These are phyloP conservation scores for Trissolcus brochymenae DNA, from an alignment of 2,888 invertebrate species.

Conservation along the genomic window DNA sequence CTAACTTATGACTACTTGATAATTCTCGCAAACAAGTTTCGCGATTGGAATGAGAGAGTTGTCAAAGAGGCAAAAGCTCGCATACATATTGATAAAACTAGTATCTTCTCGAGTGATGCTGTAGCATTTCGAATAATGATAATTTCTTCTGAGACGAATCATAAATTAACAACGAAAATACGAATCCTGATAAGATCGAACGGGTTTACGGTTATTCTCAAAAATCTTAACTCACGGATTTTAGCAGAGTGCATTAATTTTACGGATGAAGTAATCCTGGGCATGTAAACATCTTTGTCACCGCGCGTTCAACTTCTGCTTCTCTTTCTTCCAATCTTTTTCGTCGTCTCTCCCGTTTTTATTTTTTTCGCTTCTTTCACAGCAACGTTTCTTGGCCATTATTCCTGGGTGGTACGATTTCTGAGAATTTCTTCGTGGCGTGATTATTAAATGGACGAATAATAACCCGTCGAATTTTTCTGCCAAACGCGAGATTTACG, in stretches of 20 bases:
- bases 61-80: constrained; percentile 25
- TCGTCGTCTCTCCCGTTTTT: too few species aligned
- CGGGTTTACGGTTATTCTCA: constrained; percentile 24
- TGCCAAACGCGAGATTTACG: background rate
- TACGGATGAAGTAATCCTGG: constrained; percentile 40
- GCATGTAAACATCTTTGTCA: constrained; percentile 51
- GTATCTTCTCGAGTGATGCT: constrained; percentile 35
- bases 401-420: constrained; percentile 48
- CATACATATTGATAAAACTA: constrained; percentile 29
- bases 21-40: constrained; percentile 47
- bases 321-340: constrained; percentile 20
- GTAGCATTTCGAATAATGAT: constrained; percentile 46
- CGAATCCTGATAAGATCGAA: constrained; percentile 38
- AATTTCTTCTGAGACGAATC: constrained; percentile 43
- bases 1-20: constrained; percentile 31
- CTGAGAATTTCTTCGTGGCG: constrained; percentile 35
- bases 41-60: constrained; percentile 30
- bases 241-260: constrained; percentile 40
- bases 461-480: constrained; percentile 21
- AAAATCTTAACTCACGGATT: constrained; percentile 31
- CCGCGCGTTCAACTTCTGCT: constrained; percentile 13
- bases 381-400: constrained; percentile 23
- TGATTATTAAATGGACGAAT: constrained; percentile 32
- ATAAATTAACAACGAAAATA: constrained; percentile 47
- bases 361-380: constrained; percentile 11